Percentiles rank a stretch among this genome's conserved stretches.
Conservation (phyloP, 2,888 invertebrate genomes). For the Emmelina monodactyla region DNA sequence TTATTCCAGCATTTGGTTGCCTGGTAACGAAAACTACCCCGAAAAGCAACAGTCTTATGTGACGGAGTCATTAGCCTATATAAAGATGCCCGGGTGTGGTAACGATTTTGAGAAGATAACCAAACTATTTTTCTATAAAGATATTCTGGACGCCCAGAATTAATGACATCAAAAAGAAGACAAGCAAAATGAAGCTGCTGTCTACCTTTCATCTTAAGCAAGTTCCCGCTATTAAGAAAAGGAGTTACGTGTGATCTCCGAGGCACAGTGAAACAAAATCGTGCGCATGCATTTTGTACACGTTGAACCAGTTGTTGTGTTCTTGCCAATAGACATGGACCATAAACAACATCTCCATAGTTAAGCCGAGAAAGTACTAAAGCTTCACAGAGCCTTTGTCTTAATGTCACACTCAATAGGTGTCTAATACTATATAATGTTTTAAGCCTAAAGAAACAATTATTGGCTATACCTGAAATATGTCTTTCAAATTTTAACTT, state of each 20-base stretch:
- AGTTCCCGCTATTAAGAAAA: constrained; percentile 2
- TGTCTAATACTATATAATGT: constrained; percentile 5
- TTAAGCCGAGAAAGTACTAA: constrained; percentile 6
- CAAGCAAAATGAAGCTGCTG: constrained; percentile 1
- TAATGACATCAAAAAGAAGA: too few species aligned
- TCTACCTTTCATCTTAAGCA: constrained; percentile 2
- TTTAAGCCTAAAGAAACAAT: constrained; percentile 7
- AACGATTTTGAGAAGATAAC: too few species aligned
- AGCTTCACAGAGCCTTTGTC: constrained; percentile 5
- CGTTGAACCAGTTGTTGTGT: constrained; percentile 4
- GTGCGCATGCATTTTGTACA: constrained; percentile 8
- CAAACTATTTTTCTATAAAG: too few species aligned
- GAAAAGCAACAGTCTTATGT: too few species aligned
- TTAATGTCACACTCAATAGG: background rate
- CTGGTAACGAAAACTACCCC: too few species aligned
- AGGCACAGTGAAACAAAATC: constrained; percentile 6
- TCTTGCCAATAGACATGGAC: too few species aligned
- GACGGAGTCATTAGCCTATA: too few species aligned
- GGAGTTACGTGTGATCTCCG: constrained; percentile 6
- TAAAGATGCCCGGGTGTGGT: too few species aligned
- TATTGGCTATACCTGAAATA: background rate
- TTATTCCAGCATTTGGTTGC: too few species aligned
- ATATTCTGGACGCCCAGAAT: too few species aligned
- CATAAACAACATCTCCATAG: constrained; percentile 3
- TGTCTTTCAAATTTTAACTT: constrained; percentile 5